phyloP scores from a whole-genome alignment of 2,888 invertebrate genomes.

The Antheraea assamensis region DNA sequence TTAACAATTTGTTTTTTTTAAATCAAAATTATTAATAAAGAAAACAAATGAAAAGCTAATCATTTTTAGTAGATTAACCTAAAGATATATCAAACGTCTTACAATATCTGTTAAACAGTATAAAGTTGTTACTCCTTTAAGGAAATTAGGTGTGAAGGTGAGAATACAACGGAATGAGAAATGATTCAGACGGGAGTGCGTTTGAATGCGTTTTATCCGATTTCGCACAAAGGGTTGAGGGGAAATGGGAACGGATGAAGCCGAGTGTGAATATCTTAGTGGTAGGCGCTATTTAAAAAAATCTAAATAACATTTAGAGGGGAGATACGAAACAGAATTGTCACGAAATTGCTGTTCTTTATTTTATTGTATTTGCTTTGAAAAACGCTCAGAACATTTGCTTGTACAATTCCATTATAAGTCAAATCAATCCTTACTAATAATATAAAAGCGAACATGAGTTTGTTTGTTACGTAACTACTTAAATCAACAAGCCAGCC shows the following conservation, averaged over 20 bases:
- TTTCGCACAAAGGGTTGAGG: conserved; percentile 35
- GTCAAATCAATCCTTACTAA: no score
- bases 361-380: background rate
- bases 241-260: conserved; percentile 31
- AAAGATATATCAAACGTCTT: no score
- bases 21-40: no score
- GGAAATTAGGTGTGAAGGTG: conserved; percentile 17
- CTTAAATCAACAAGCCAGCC: no score
- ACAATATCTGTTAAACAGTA: no score
- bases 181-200: conserved; percentile 10
- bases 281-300: conserved; percentile 35
- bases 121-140: conserved; percentile 14
- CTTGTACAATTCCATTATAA: no score
- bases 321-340: background rate
- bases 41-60: no score
- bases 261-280: conserved; percentile 37
- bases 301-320: conserved; percentile 27
- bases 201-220: conserved; percentile 29
- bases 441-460: no score
- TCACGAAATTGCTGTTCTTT: background rate
- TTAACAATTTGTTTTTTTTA: no score
- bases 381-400: background rate
- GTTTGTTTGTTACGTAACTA: no score
- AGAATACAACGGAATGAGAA: conserved; percentile 8
- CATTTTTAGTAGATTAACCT: no score